phyloP scores from a whole-genome alignment of 2,888 invertebrate genomes.

The Mesorhabditis sp. region DNA sequence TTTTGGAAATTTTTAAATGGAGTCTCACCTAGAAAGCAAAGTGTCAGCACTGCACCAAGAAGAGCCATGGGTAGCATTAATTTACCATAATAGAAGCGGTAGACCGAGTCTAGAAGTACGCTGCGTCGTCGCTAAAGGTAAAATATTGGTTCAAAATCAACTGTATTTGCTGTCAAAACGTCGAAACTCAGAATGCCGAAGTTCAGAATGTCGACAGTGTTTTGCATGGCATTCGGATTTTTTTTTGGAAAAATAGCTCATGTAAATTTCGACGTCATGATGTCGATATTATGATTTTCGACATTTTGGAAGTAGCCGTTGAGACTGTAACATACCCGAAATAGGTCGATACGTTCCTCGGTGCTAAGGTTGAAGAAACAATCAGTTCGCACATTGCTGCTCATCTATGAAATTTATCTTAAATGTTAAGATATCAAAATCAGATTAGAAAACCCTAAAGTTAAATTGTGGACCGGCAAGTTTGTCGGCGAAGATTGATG shows the following conservation, averaged over 20 bases:
- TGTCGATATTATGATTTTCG: background rate
- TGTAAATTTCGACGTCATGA: background rate
- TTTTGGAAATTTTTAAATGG: background rate
- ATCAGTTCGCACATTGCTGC: slow-evolving; percentile 39
- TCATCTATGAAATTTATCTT: background rate
- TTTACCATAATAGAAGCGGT: slow-evolving; percentile 49
- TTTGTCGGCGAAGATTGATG: no score
- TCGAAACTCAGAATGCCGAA: no score
- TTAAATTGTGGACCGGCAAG: no score
- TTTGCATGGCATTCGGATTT: no score
- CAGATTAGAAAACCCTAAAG: no score
- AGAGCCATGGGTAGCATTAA: slow-evolving; percentile 45
- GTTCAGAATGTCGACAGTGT: no score
- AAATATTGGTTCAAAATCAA: background rate
- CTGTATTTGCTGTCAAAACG: no score
- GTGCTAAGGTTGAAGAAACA: slow-evolving; percentile 46
- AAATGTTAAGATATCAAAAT: no score
- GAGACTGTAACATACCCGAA: slow-evolving; percentile 27
- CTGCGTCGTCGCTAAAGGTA: slow-evolving; percentile 37
- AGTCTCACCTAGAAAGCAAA: slow-evolving; percentile 22
- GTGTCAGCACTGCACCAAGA: slow-evolving; percentile 37
- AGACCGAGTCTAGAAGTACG: slow-evolving; percentile 41
- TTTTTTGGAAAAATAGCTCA: background rate
- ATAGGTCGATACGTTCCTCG: slow-evolving; percentile 41
- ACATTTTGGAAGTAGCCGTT: background rate